phyloP scores from a whole-genome alignment of 2,888 invertebrate species.

The Alviniconcha strummeri region DNA sequence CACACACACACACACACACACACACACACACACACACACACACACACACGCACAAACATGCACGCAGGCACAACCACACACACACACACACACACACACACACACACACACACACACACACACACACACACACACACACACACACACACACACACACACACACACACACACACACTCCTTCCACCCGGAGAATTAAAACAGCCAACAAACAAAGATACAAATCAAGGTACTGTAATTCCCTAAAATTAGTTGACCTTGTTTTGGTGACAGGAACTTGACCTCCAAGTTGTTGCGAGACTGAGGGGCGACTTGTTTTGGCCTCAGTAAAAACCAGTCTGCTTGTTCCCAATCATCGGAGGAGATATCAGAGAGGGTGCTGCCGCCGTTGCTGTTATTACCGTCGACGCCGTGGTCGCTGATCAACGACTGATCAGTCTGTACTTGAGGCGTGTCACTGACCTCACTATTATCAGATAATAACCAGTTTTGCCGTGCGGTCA shows the following conservation, averaged over 20 bases:
- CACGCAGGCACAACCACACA: background rate
- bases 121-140: background rate
- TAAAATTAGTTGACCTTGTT: background rate
- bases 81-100: constrained; percentile 12
- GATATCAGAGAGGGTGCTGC: too few species aligned
- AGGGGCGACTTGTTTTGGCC: background rate
- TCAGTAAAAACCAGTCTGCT: background rate
- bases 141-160: background rate
- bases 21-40: background rate
- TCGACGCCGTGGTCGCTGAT: too few species aligned
- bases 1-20: constrained; percentile 4
- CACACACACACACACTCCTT: constrained; percentile 3
- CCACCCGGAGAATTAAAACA: background rate
- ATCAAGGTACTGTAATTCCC: too few species aligned
- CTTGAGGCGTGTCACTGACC: too few species aligned
- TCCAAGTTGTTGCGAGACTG: background rate
- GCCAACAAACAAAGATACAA: background rate
- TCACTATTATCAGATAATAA: too few species aligned
- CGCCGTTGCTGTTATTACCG: too few species aligned
- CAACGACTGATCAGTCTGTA: too few species aligned
- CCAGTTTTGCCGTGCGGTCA: too few species aligned
- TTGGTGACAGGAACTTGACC: background rate
- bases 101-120: background rate
- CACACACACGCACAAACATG: background rate
- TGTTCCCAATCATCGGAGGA: too few species aligned